phyloP scores from a whole-genome alignment of 2,113 vertebrate genomes.

The Cisticola juncidis region DNA sequence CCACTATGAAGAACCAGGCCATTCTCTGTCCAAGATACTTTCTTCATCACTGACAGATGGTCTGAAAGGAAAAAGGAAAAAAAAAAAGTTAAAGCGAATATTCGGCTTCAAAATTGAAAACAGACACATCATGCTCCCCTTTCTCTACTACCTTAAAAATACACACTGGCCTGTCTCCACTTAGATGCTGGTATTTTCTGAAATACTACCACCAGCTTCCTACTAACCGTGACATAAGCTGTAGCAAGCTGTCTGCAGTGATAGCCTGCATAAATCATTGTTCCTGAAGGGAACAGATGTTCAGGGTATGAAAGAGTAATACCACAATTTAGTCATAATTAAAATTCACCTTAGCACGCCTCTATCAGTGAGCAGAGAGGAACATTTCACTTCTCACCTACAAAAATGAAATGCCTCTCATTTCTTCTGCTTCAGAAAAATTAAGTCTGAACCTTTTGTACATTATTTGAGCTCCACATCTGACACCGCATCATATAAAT shows the following conservation, averaged over 20 bases:
- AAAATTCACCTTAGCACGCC: conserved; percentile 88
- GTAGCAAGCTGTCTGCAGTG: conserved; percentile 88
- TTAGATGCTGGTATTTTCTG: conserved; percentile 73
- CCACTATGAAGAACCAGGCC: conserved; percentile 54
- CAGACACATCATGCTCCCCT: conserved; percentile 24
- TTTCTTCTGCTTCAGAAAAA: conserved; percentile 64
- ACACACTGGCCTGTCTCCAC: conserved; percentile 68
- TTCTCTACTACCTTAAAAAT: conserved; percentile 49
- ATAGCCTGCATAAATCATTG: conserved; percentile 91
- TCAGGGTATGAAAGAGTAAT: conserved; percentile 88
- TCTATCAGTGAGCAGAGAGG: conserved; percentile 78
- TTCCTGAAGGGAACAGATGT: conserved; percentile 92
- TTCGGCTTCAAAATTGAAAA: conserved; percentile 73
- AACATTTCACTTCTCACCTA: conserved; percentile 74
- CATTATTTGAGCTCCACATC: background rate
- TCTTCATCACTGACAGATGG: conserved; percentile 75
- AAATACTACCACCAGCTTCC: conserved; percentile 77
- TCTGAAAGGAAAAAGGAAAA: conserved; percentile 55
- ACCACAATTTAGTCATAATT: conserved; percentile 92
- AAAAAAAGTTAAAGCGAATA: conserved; percentile 51
- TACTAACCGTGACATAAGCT: conserved; percentile 85
- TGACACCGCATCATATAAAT: background rate
- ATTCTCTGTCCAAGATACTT: conserved; percentile 60
- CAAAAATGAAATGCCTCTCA: conserved; percentile 63
- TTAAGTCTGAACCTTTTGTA: conserved; percentile 27